These are phyloP conservation scores for Pseudomugil tenellus DNA, from an alignment of 2,797 vertebrate genomes.

Conservation along the genomic window DNA sequence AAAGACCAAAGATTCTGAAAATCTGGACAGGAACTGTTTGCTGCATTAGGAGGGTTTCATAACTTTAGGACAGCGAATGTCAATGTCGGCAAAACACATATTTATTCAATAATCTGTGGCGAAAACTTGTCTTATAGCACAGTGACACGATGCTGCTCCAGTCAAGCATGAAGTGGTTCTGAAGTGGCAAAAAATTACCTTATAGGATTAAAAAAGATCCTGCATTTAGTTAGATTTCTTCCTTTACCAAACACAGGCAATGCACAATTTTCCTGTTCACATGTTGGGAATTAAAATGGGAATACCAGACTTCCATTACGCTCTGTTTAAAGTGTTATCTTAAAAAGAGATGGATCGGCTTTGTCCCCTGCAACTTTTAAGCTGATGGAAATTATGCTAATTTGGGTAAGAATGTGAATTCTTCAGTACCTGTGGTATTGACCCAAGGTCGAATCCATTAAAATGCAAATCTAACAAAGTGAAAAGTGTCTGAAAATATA, in stretches of 20 bases:
- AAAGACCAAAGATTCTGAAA: neutral
- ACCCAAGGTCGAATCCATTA: slow-evolving; percentile 85
- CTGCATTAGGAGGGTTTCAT: neutral
- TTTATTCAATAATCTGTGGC: neutral
- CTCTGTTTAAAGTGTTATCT: slow-evolving; percentile 72
- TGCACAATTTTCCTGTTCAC: slow-evolving; percentile 33
- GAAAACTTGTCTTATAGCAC: neutral
- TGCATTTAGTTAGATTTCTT: slow-evolving; percentile 31
- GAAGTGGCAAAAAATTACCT: neutral
- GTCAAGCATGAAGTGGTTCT: neutral
- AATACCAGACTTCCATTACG: slow-evolving; percentile 56
- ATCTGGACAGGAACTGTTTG: neutral
- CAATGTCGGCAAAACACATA: neutral
- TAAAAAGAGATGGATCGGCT: slow-evolving; percentile 73
- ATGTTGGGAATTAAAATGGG: slow-evolving; percentile 56
- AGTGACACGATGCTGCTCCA: neutral
- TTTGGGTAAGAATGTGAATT: slow-evolving; percentile 80
- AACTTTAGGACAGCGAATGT: neutral
- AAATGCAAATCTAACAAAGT: slow-evolving; percentile 86
- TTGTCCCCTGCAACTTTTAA: slow-evolving; percentile 80
- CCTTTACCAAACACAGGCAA: slow-evolving; percentile 16
- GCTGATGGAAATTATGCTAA: slow-evolving; percentile 87
- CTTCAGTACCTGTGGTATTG: slow-evolving; percentile 84
- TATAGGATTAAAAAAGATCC: slow-evolving; percentile 5
- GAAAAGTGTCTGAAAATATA: slow-evolving; percentile 78